These are phyloP conservation scores for Aepyceros melampus DNA, from an alignment of 2,113 vertebrate genomes.

Conservation along the genomic window DNA sequence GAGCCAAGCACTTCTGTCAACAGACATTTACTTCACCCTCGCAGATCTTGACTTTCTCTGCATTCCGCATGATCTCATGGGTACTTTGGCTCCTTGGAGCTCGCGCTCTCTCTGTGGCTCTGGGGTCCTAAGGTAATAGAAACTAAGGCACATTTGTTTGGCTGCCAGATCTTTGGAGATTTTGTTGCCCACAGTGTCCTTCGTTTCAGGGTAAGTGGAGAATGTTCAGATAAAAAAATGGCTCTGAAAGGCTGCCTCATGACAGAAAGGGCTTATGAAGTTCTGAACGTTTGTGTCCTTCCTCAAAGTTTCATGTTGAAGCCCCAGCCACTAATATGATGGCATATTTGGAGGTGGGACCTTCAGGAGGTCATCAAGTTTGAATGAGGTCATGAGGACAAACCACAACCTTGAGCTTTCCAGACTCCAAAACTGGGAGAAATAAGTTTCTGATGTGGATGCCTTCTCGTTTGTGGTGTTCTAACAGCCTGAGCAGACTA, in stretches of 20 bases:
- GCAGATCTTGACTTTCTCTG: not conserved
- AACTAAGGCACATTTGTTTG: not conserved
- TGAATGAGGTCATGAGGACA: not conserved
- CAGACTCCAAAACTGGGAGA: not conserved
- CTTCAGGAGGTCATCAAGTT: not conserved
- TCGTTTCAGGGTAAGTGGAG: not conserved
- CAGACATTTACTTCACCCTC: fast-evolving
- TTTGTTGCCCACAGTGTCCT: not conserved
- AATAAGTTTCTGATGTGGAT: not conserved
- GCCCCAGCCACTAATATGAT: not conserved
- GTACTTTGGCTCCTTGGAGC: not conserved
- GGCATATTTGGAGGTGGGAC: not conserved
- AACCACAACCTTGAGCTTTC: not conserved
- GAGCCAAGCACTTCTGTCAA: not conserved
- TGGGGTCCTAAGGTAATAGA: not conserved
- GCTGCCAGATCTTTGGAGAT: not conserved
- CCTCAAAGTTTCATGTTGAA: not conserved
- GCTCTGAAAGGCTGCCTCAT: not conserved
- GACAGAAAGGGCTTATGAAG: not conserved
- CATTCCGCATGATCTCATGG: not conserved
- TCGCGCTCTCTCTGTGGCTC: not conserved
- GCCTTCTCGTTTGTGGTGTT: not conserved
- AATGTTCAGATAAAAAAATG: not conserved
- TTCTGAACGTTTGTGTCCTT: not conserved
- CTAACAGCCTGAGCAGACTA: not conserved